Conservation (phyloP, 1,140 invertebrate genomes). For the Protaetia brevitarsis region DNA sequence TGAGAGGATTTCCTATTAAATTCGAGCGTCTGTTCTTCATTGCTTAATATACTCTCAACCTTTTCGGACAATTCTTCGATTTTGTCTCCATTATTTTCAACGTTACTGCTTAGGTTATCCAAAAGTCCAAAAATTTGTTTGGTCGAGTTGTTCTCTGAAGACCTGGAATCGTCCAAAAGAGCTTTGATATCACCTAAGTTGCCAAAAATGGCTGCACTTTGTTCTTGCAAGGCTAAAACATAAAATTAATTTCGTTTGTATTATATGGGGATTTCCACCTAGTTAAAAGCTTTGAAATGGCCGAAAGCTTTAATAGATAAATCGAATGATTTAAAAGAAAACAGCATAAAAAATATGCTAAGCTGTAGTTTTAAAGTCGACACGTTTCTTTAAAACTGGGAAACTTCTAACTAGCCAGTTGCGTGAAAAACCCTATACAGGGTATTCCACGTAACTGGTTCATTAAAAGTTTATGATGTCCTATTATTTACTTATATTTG, state of each 20-base stretch:
- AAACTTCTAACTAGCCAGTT: too few relatives aligned
- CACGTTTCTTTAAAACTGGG: too few relatives aligned
- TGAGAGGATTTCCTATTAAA: not conserved
- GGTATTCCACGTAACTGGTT: too few relatives aligned
- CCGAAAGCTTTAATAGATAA: too few relatives aligned
- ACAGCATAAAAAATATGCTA: too few relatives aligned
- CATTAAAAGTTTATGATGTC: too few relatives aligned
- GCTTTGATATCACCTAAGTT: slow-evolving; percentile 32
- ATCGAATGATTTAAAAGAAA: too few relatives aligned
- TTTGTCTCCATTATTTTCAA: not conserved
- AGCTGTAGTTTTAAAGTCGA: too few relatives aligned
- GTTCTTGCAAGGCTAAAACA: slow-evolving; percentile 36
- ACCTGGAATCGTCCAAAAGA: not conserved
- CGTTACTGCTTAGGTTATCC: not conserved
- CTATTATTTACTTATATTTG: too few relatives aligned
- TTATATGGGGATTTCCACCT: not conserved
- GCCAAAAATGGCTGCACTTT: slow-evolving; percentile 35
- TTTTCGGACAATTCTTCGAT: not conserved
- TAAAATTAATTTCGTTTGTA: not conserved
- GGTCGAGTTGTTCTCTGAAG: not conserved
- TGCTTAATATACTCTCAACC: not conserved
- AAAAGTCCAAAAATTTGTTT: not conserved
- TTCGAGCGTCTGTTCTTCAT: not conserved
- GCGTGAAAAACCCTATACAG: too few relatives aligned
- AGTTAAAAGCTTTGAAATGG: too few relatives aligned